These are phyloP conservation scores for Nixonia krombeini DNA, from an alignment of 1,140 invertebrate genomes.

Conservation along the genomic window DNA sequence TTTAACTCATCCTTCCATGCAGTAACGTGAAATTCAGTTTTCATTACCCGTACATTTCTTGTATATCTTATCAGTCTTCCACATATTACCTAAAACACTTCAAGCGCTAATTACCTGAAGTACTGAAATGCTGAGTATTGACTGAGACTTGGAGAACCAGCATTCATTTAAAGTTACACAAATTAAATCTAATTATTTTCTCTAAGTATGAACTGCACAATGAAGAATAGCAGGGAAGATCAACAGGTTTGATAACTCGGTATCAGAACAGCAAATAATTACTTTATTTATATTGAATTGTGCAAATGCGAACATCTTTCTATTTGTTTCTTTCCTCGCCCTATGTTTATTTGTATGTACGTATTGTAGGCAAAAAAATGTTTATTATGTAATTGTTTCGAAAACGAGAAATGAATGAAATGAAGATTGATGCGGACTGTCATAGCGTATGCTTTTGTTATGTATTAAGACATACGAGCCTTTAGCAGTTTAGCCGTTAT, in stretches of 20 bases:
- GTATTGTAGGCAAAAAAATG: no score
- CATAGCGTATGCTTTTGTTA: conserved; percentile 2
- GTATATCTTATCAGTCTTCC: background rate
- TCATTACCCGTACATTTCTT: no score
- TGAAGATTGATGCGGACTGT: conserved; percentile 12
- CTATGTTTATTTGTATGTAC: no score
- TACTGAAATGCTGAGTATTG: no score
- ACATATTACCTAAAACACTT: background rate
- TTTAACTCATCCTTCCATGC: background rate
- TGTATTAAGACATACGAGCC: background rate
- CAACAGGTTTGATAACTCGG: no score
- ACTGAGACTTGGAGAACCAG: no score
- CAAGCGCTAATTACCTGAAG: no score
- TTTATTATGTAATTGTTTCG: background rate
- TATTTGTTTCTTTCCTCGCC: no score
- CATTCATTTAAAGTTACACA: no score
- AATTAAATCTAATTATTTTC: no score
- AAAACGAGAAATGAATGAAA: background rate
- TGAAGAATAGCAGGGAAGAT: no score
- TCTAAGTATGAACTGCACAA: no score
- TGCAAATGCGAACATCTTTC: background rate
- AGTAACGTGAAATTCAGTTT: background rate
- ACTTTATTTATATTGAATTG: background rate
- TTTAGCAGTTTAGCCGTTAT: conserved; percentile 4
- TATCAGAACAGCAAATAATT: background rate